A percentile compares a stretch with the other conserved stretches of the same genome.
Conservation (phyloP, 2,797 vertebrate genomes). For the Otus scops region DNA sequence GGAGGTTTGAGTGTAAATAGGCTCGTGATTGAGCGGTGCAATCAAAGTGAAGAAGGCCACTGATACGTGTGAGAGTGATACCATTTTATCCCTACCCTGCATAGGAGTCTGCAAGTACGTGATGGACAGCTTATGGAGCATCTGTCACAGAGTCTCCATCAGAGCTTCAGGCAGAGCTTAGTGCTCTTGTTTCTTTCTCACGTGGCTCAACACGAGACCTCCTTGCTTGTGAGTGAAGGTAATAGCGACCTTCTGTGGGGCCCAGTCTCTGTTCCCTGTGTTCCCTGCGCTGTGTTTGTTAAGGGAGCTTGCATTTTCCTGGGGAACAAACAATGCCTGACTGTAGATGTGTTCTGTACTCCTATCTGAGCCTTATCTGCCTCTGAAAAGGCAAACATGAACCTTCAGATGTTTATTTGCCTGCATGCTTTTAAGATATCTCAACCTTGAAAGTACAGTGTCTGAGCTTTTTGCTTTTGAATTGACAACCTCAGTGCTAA, state of each 20-base stretch:
- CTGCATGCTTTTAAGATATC: conserved; percentile 31
- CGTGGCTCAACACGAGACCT: background rate
- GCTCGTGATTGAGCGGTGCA: background rate
- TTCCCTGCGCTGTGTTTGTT: background rate
- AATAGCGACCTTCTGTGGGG: background rate
- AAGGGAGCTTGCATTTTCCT: background rate
- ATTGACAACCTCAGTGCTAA: background rate
- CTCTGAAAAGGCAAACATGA: conserved; percentile 32
- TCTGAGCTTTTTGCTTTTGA: background rate
- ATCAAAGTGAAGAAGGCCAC: background rate
- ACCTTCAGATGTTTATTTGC: conserved; percentile 29
- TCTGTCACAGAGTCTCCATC: background rate
- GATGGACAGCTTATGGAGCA: background rate
- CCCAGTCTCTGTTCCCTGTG: background rate
- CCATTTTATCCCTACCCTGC: background rate
- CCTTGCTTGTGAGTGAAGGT: background rate
- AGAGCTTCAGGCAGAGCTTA: background rate
- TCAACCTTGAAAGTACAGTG: conserved; percentile 34
- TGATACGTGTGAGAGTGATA: accelerated
- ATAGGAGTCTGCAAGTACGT: background rate
- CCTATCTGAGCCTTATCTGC: conserved; percentile 61
- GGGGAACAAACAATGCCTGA: background rate
- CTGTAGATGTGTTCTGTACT: background rate
- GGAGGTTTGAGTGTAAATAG: background rate
- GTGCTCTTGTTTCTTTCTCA: background rate